These are phyloP conservation scores for Sphaeramia orbicularis DNA, from an alignment of 2,797 vertebrate genomes.

Conservation along the genomic window DNA sequence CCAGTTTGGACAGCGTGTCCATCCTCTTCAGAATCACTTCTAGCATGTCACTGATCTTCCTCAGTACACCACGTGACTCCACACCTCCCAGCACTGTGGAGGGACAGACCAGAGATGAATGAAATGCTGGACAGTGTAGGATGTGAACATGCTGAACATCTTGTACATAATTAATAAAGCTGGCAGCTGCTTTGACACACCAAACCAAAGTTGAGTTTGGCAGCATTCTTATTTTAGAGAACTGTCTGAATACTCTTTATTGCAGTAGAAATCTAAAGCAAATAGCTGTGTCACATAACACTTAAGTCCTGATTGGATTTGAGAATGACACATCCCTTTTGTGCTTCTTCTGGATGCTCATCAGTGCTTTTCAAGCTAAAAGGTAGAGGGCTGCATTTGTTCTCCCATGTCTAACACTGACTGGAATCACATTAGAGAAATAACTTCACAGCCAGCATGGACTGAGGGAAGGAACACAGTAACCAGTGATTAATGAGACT, in stretches of 20 bases:
- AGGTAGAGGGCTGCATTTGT: background rate
- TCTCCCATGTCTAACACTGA: too few relatives aligned
- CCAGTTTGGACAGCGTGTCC: slow-evolving; percentile 91
- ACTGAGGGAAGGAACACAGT: too few relatives aligned
- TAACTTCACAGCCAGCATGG: too few relatives aligned
- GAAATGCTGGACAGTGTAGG: slow-evolving; percentile 27
- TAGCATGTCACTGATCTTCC: slow-evolving; percentile 95
- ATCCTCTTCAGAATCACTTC: slow-evolving; percentile 93
- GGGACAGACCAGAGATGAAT: slow-evolving; percentile 37
- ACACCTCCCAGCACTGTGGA: slow-evolving; percentile 88
- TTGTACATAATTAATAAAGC: slow-evolving; percentile 34
- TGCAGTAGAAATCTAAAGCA: slow-evolving; percentile 32
- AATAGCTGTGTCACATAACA: slow-evolving; percentile 25
- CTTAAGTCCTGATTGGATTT: slow-evolving; percentile 2
- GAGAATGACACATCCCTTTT: background rate
- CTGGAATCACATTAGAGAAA: too few relatives aligned
- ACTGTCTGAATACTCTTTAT: slow-evolving; percentile 28
- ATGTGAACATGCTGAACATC: slow-evolving; percentile 25
- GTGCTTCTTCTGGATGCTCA: background rate
- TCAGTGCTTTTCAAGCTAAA: background rate
- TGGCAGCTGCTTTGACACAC: slow-evolving; percentile 36
- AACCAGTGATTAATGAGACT: too few relatives aligned
- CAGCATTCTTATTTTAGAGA: slow-evolving; percentile 33
- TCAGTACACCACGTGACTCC: slow-evolving; percentile 92
- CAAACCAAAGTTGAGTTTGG: slow-evolving; percentile 31